Evolutionary conservation across 1,140 invertebrate species (phyloP).

Genomic region (Planococcus citri): DNA sequence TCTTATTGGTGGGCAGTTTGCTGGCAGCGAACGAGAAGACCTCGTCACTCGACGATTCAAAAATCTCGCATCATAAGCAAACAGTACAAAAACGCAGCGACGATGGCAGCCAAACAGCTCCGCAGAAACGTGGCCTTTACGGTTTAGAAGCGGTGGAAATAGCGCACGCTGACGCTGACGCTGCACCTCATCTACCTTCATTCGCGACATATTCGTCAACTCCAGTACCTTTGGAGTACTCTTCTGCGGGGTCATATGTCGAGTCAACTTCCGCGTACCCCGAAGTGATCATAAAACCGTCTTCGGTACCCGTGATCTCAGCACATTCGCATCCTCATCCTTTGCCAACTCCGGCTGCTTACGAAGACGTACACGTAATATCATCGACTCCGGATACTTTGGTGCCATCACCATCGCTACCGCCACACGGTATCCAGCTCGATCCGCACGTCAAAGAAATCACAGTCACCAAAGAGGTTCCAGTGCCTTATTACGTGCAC

Average conservation of each 20-base stretch:
- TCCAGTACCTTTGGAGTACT: not conserved
- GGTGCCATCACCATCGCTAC: conserved; percentile 27
- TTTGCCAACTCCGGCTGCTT: not conserved
- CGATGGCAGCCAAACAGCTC: not conserved
- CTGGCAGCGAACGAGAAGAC: too few species aligned
- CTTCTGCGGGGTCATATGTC: not conserved
- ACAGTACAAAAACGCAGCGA: not conserved
- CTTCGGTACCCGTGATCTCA: not conserved
- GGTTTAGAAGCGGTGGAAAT: not conserved
- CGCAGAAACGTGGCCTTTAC: conserved; percentile 12
- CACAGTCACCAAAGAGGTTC: conserved; percentile 57
- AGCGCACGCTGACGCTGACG: not conserved
- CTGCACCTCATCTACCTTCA: not conserved
- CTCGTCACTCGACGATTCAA: not conserved
- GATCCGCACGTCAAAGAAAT: conserved; percentile 48
- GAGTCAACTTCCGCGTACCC: not conserved
- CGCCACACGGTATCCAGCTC: not conserved
- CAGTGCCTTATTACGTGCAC: conserved; percentile 48
- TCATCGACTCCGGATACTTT: not conserved
- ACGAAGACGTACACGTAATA: not conserved
- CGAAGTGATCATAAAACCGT: not conserved
- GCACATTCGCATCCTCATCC: not conserved
- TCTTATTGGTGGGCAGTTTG: too few species aligned
- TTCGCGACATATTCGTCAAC: not conserved
- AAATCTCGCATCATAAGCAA: not conserved